These are phyloP conservation scores for Okapia johnstoni DNA, from an alignment of 2,113 vertebrate species.

Conservation along the genomic window DNA sequence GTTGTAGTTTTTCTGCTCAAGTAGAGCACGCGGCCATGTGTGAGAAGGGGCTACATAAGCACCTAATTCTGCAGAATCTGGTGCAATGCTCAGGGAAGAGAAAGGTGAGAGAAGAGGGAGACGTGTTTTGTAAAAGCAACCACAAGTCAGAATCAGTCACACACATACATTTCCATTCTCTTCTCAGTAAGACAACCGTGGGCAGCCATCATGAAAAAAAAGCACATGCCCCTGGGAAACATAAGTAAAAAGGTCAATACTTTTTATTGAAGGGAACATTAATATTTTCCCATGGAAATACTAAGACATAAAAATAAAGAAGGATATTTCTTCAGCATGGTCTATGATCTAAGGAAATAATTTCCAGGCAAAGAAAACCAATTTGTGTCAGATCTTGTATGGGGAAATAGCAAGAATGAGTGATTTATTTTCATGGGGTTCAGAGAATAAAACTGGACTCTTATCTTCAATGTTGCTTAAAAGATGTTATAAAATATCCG, in stretches of 20 bases:
- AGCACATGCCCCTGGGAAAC: background rate
- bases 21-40: background rate
- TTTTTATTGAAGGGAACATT: background rate
- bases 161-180: background rate
- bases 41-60: background rate
- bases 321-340: background rate
- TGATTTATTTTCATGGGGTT: background rate
- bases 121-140: background rate
- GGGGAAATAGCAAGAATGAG: background rate
- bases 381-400: background rate
- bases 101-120: background rate
- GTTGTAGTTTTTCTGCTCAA: background rate
- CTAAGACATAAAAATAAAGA: constrained; percentile 14
- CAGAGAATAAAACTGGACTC: constrained; percentile 5
- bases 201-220: background rate
- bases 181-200: background rate
- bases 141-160: background rate
- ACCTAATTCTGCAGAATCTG: background rate
- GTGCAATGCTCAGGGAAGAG: background rate
- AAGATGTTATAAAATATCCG: background rate
- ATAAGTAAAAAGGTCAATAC: background rate
- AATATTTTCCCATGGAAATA: background rate
- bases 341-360: background rate
- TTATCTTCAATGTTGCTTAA: background rate
- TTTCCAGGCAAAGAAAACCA: background rate